Evolutionary conservation across 92 coral and sea anemone genomes (phyloP), one percentile per base, ranked within the genome.

Genomic region (Scolanthus callimorphus): DNA sequence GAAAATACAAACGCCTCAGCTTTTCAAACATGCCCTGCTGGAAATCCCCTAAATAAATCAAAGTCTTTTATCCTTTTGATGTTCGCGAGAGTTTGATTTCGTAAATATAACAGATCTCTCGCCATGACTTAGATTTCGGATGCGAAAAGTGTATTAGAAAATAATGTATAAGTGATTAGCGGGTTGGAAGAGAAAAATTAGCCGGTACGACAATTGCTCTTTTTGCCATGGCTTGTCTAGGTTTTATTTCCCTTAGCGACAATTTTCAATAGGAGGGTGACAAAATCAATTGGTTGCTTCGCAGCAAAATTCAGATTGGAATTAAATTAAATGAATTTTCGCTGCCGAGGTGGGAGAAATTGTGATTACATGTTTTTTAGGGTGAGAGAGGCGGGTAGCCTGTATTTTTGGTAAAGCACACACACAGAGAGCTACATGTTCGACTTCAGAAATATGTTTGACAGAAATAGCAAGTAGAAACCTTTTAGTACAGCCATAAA

Each of bases 11-110:
- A 19, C 52, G 52, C 8, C n/a, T 46, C 52, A 46, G 52, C 52
- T 46, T 46, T 46, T 46, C 52, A 46, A 46, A 46, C 52, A 46
- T 10, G 4, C 52, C 4, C 52, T 4, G 52, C 17, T 46, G 52
- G 52, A 20, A 9, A 20, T 20, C 52, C 11, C 4, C 12, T 6
- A 46, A 46, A 10, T 20, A 46, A 46, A 34, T 34, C 41, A 34
- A 34, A 34, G 8, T 9, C 17, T 19, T 46, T 46, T 20, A 9
- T 10, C 17, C 4, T 20, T 46, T 10, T 46, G 4, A 21, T 46
- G 52, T 11, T 4, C 4, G 17, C 4, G 52, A 10, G 4, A 21
- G 4, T 46, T 9, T 46, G 23, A 46, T 6, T 46, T 4, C 4
- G 23, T 46, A 46, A 46, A 46, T 46, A 46, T 46, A 34, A 15